Conservation (phyloP, 1,140 invertebrate genomes). For the Papilio machaon region DNA sequence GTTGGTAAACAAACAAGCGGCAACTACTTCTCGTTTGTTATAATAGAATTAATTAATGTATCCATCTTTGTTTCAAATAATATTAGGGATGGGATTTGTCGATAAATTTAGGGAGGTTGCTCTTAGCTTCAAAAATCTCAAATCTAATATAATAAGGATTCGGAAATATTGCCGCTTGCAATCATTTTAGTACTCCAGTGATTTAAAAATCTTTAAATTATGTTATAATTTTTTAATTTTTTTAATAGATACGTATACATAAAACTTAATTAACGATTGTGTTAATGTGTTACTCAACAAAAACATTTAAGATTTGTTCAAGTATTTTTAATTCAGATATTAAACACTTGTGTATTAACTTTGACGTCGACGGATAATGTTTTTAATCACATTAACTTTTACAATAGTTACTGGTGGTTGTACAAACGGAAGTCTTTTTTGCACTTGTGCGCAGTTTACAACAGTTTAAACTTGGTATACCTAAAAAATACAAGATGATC, state of each 20-base stretch:
- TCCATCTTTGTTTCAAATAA: background rate
- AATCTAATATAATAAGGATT: background rate
- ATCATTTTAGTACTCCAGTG: background rate
- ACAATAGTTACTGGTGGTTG: background rate
- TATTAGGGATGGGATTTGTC: background rate
- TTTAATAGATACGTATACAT: background rate
- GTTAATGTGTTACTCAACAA: background rate
- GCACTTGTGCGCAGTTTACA: background rate
- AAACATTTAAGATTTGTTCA: background rate
- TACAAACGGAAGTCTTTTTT: conserved; percentile 13
- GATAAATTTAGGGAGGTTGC: background rate
- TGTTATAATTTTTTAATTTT: background rate
- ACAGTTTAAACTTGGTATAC: conserved; percentile 14
- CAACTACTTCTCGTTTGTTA: background rate
- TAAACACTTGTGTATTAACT: background rate
- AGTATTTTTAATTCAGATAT: background rate
- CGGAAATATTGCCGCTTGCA: background rate
- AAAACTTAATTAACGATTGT: background rate
- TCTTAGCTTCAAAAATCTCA: too few relatives aligned
- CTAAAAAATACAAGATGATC: background rate
- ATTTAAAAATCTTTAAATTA: background rate
- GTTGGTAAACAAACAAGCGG: too few relatives aligned
- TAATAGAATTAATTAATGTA: background rate
- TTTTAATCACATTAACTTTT: conserved; percentile 24
- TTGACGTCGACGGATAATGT: conserved; percentile 6